Evolutionary conservation across 2,797 vertebrate genomes (phyloP), one percentile per base, ranked within the genome.

Genomic region (Mormyrops attenuatus): DNA sequence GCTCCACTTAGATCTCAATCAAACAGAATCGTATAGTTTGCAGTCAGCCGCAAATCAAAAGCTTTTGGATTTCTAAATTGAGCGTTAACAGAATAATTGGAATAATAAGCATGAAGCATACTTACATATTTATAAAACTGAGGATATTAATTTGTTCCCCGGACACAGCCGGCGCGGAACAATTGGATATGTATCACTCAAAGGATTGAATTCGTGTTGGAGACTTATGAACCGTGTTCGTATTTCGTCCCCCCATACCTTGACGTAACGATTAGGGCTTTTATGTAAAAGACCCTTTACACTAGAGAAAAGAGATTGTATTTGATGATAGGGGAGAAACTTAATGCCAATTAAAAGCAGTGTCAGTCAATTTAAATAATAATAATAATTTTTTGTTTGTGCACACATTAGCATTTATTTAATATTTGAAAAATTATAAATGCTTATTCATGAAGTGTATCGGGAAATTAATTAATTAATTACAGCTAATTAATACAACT

Each of bases 61-160:
- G 89, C 88, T 90, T 90, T 90, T 89, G 63, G 89, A 90, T 90
- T 90, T 88, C 90, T 92, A 91, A 92, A 92, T 90, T 90, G 90
- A 92, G 90, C 91, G 90, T 90, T 91, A 92, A 92, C 91, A 90
- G 91, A 91, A 91, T 92, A 92, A 92, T 92, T 92, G 91, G 90
- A 92, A 92, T 92, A 91, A 92, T 91, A 89, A 77, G 89, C 90
- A 89, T 90, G 90, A 91, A 90, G 73, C 73, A 88, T 90, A 92
- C 91, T 92, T 92, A 89, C 92, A 92, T 92, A 92, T 92, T 92
- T 90, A 92, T 92, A 87, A 91, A 92, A 90, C 89, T 82, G 90
- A 89, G 88, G 89, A 90, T 90, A 92, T 90, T 92, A 92, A 92
- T 92, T 92, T 92, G 92, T 77, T 92, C 92, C 91, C 92, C 87